Evolutionary conservation across 92 coral and sea anemone species (phyloP).

Genomic region (Virgularia gustaviana): DNA sequence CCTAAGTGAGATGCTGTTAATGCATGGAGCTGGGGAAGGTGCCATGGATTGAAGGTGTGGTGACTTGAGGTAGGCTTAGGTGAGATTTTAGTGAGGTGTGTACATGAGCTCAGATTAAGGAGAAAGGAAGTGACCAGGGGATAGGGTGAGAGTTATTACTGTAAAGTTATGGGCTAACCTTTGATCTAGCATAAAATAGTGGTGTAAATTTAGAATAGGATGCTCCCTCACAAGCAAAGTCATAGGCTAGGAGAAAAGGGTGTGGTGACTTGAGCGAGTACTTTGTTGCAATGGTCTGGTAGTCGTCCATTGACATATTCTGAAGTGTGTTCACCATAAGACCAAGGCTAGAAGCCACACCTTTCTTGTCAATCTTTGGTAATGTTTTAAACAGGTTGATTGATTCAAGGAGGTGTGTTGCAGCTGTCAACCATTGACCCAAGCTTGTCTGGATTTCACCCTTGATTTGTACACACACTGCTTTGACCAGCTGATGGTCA

Average conservation of each 20-base stretch:
- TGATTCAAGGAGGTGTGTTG: constrained; percentile 64
- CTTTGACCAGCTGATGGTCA: constrained; percentile 76
- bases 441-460: constrained; percentile 89
- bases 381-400: constrained; percentile 52
- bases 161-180: constrained; percentile 57
- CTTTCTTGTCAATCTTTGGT: constrained; percentile 85
- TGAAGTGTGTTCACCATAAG: constrained; percentile 68
- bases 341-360: constrained; percentile 72
- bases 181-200: constrained; percentile 74
- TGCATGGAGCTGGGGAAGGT: not conserved
- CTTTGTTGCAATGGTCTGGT: constrained; percentile 42
- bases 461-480: constrained; percentile 82
- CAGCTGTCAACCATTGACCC: constrained; percentile 75
- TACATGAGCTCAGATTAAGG: no score
- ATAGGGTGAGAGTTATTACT: no score
- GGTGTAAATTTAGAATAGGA: constrained; percentile 65
- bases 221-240: constrained; percentile 67
- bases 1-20: not conserved
- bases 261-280: constrained; percentile 62
- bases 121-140: no score
- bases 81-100: no score
- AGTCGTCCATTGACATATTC: constrained; percentile 65
- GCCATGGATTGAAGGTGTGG: no score
- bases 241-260: constrained; percentile 73
- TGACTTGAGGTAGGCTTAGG: no score